phyloP scores from a whole-genome alignment of 2,888 invertebrate genomes.

The Drosophila recens region DNA sequence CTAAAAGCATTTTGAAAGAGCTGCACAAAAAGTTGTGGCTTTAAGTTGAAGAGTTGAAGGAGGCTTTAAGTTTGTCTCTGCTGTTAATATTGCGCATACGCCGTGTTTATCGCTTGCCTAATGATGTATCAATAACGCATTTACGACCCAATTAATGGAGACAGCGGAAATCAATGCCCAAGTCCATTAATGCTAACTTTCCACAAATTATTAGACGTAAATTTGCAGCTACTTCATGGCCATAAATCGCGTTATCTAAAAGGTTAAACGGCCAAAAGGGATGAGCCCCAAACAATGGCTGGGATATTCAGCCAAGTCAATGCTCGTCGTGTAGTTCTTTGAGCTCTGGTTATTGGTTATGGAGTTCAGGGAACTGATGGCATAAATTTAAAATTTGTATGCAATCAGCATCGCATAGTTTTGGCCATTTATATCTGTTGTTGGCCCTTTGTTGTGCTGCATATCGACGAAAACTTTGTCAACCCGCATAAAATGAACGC shows the following conservation, averaged over 20 bases:
- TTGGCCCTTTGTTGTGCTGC: slow-evolving; percentile 33
- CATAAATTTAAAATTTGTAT: slow-evolving; percentile 66
- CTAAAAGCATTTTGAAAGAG: slow-evolving; percentile 15
- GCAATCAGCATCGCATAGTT: slow-evolving; percentile 48
- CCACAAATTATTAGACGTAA: slow-evolving; percentile 52
- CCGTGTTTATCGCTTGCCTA: slow-evolving; percentile 65
- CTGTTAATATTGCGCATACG: slow-evolving; percentile 61
- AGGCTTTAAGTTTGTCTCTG: slow-evolving; percentile 44
- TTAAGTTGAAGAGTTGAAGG: slow-evolving; percentile 9
- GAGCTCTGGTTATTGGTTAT: slow-evolving; percentile 1
- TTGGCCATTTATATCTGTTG: slow-evolving; percentile 50
- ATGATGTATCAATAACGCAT: slow-evolving; percentile 76
- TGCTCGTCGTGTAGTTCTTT: slow-evolving; percentile 14
- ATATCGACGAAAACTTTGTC: slow-evolving; percentile 33
- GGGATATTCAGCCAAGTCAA: slow-evolving; percentile 18
- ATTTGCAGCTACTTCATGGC: slow-evolving; percentile 19
- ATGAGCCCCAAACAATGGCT: neutral
- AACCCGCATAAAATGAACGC: slow-evolving; percentile 54
- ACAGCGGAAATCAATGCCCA: slow-evolving; percentile 59
- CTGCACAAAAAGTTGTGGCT: neutral
- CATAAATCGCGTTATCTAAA: slow-evolving; percentile 56
- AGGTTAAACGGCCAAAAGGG: slow-evolving; percentile 21
- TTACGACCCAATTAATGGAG: slow-evolving; percentile 70
- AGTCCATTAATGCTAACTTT: slow-evolving; percentile 46
- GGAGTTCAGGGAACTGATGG: slow-evolving; percentile 59